Conservation (phyloP, 2,113 vertebrate genomes). For the Excalfactoria chinensis region DNA sequence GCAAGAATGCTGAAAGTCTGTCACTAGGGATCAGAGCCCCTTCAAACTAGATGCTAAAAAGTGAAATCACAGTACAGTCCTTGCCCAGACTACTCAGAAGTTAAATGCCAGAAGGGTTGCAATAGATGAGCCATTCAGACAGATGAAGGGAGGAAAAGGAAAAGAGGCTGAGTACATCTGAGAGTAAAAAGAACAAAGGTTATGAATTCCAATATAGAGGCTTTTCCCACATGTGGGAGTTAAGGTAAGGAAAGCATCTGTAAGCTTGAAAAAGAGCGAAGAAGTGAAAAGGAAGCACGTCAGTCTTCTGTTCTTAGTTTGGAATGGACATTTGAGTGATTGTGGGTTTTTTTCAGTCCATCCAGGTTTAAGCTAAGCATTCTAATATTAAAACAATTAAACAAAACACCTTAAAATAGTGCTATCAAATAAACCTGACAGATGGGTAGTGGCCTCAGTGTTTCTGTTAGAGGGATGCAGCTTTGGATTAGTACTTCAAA, state of each 20-base stretch:
- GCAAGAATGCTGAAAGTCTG: neutral
- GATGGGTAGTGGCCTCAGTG: neutral
- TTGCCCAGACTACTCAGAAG: neutral
- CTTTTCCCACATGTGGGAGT: neutral
- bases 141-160: neutral
- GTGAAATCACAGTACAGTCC: slow-evolving; percentile 9
- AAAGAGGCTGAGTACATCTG: neutral
- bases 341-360: neutral
- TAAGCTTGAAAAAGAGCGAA: neutral
- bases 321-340: neutral
- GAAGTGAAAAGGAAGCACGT: neutral
- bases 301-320: neutral
- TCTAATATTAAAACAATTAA: neutral
- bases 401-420: neutral
- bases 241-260: neutral
- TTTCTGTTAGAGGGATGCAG: neutral
- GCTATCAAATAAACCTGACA: neutral
- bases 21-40: neutral
- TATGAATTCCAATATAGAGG: rapidly evolving
- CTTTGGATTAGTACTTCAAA: neutral
- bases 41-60: neutral
- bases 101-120: neutral
- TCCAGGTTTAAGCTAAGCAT: neutral
- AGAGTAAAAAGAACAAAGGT: neutral
- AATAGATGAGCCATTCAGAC: slow-evolving; percentile 27